Conservation (phyloP, 2,888 invertebrate genomes). For the Trichogramma dendrolimi region DNA sequence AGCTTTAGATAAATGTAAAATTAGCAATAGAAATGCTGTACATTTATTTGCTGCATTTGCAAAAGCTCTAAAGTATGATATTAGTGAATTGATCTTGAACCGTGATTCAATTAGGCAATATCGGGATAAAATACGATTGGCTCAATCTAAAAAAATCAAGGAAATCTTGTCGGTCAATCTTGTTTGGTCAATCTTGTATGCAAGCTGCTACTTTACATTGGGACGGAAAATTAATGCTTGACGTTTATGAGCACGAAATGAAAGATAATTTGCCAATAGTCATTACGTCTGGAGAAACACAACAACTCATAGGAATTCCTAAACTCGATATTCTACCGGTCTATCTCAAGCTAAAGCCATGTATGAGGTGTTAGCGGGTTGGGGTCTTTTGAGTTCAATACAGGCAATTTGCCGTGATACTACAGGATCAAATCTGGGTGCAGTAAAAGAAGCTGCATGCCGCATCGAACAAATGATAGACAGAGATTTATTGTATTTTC, state of each 20-base stretch:
- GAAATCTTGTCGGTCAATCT: slow-evolving; percentile 17
- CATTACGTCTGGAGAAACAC: slow-evolving; percentile 23
- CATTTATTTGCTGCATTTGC: slow-evolving; percentile 7
- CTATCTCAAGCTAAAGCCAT: slow-evolving; percentile 25
- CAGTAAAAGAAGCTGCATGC: no score
- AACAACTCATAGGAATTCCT: slow-evolving; percentile 31
- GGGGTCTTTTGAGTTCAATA: slow-evolving; percentile 28
- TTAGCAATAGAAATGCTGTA: slow-evolving; percentile 21
- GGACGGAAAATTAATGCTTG: slow-evolving; percentile 34
- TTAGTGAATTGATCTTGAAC: slow-evolving; percentile 6
- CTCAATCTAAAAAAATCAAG: slow-evolving; percentile 19
- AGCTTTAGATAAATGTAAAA: slow-evolving; percentile 17
- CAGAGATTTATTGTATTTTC: neutral
- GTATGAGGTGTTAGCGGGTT: slow-evolving; percentile 25
- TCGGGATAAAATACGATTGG: slow-evolving; percentile 17
- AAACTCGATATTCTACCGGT: slow-evolving; percentile 24
- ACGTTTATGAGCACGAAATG: slow-evolving; percentile 14
- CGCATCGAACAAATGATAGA: neutral
- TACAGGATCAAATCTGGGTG: slow-evolving; percentile 31
- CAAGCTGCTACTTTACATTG: slow-evolving; percentile 28
- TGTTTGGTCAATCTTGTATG: slow-evolving; percentile 20
- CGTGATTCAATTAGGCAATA: neutral
- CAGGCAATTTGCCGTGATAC: slow-evolving; percentile 34
- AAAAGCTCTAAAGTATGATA: neutral
- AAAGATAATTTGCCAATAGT: slow-evolving; percentile 31